A percentile compares a stretch with the other conserved stretches of the same genome.
These are phyloP conservation scores for Eupithecia subfuscata DNA, from an alignment of 2,888 invertebrate species.

Conservation along the genomic window DNA sequence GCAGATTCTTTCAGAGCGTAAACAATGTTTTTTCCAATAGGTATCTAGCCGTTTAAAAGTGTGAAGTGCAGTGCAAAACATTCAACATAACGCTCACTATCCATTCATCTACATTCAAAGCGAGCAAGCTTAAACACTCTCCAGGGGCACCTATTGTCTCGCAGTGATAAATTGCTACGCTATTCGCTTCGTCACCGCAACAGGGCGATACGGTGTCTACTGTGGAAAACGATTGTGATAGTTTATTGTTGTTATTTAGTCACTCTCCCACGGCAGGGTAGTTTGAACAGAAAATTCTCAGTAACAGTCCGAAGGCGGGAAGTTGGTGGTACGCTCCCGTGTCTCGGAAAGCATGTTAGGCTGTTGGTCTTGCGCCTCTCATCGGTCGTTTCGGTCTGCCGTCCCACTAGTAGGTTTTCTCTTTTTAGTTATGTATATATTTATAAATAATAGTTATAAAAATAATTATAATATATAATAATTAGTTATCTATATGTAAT, in stretches of 20 bases:
- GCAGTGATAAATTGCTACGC: slow-evolving; percentile 48
- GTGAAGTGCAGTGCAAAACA: slow-evolving; percentile 4
- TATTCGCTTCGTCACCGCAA: slow-evolving; percentile 42
- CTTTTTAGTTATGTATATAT: no score
- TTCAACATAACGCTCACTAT: not conserved
- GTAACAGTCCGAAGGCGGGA: no score
- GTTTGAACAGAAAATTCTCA: no score
- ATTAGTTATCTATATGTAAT: no score
- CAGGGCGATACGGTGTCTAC: slow-evolving; percentile 23
- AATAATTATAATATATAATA: no score
- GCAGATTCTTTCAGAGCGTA: not conserved
- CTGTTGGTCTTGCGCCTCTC: no score
- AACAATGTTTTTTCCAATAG: not conserved
- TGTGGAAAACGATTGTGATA: not conserved
- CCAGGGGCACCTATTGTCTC: slow-evolving; percentile 46
- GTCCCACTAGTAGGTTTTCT: no score
- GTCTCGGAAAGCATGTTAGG: no score
- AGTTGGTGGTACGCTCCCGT: no score
- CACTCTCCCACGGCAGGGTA: no score
- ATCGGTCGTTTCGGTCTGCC: no score
- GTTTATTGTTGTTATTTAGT: not conserved
- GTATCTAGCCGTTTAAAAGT: not conserved
- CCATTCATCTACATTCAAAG: slow-evolving; percentile 32
- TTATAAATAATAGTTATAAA: no score
- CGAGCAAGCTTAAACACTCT: slow-evolving; percentile 46